Evolutionary conservation across 2,113 vertebrate species (phyloP).

Genomic region (Dromaius novaehollandiae): DNA sequence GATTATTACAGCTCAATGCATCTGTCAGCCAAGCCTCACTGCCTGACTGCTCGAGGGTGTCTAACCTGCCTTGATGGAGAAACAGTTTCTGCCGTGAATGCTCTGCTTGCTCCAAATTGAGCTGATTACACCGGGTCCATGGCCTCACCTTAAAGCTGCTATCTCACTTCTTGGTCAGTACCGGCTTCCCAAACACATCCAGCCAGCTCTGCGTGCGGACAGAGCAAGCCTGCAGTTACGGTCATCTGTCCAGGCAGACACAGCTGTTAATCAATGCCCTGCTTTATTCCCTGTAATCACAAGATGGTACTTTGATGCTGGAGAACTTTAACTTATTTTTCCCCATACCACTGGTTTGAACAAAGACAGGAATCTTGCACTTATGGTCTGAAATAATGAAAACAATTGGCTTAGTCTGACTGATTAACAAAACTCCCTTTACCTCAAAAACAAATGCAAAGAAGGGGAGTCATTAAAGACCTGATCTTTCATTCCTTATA

Average conservation of each 20-base stretch:
- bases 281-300: not conserved
- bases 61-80: not conserved
- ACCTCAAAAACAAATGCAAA: not conserved
- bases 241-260: rapidly evolving
- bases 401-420: not conserved
- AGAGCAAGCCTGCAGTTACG: not conserved
- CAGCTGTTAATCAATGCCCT: not conserved
- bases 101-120: not conserved
- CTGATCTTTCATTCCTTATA: not conserved
- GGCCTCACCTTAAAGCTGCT: not conserved
- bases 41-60: not conserved
- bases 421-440: not conserved
- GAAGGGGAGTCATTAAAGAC: not conserved
- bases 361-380: constrained; percentile 32
- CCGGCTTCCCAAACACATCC: not conserved
- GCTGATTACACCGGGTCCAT: not conserved
- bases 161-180: not conserved
- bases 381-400: not conserved
- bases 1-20: not conserved
- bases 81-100: not conserved
- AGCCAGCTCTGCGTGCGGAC: not conserved
- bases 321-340: not conserved
- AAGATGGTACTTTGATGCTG: not conserved
- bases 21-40: not conserved
- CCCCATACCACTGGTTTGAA: not conserved